These are phyloP conservation scores for Meloidogyne hapla DNA, from an alignment of 1,140 invertebrate species.

Conservation along the genomic window DNA sequence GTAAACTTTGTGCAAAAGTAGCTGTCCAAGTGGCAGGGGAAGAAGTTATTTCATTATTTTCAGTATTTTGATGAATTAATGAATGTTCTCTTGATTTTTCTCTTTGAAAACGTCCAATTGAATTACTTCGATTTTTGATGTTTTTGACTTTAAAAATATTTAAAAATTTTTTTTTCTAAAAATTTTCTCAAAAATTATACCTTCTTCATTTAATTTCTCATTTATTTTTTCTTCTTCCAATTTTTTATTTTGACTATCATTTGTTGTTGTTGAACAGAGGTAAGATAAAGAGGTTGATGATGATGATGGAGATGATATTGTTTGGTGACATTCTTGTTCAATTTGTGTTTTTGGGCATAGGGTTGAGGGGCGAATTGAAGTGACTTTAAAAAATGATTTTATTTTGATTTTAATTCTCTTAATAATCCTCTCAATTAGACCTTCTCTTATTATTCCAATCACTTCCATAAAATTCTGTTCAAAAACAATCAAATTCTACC, in stretches of 20 bases:
- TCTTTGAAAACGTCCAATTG: neutral
- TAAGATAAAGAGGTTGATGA: neutral
- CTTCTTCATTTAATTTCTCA: no score
- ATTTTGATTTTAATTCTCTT: no score
- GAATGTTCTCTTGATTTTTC: neutral
- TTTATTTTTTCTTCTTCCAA: slow-evolving; percentile 2
- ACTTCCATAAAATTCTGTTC: no score
- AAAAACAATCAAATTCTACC: neutral
- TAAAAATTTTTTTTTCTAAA: neutral
- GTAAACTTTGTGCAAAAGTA: slow-evolving; percentile 22
- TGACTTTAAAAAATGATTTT: neutral
- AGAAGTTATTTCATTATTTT: neutral
- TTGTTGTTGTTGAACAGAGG: neutral
- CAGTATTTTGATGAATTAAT: neutral
- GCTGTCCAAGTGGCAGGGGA: slow-evolving; percentile 14
- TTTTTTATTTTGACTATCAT: neutral
- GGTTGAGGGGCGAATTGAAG: neutral
- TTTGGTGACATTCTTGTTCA: neutral
- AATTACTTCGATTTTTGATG: neutral
- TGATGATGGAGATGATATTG: neutral
- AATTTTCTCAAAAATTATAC: no score
- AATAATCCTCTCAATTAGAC: no score
- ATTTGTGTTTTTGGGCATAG: neutral
- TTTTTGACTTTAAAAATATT: slow-evolving; percentile 4
- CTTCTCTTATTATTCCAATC: neutral